These are phyloP conservation scores for Cyclopterus lumpus DNA, from an alignment of 2,797 vertebrate species.

Conservation along the genomic window DNA sequence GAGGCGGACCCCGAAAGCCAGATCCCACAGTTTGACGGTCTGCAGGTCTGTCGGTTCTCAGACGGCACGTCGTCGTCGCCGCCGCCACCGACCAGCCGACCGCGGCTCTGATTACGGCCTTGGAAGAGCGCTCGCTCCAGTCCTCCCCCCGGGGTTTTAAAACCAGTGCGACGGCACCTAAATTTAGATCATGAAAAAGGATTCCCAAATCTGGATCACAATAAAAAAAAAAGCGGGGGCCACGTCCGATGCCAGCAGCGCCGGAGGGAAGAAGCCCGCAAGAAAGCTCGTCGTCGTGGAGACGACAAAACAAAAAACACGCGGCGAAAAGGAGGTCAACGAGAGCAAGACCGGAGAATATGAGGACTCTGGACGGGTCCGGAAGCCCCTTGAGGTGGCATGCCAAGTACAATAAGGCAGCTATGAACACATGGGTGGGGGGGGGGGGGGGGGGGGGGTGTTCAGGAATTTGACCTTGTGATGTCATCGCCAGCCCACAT, in stretches of 20 bases:
- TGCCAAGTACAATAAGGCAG: conserved; percentile 65
- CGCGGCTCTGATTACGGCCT: conserved; percentile 75
- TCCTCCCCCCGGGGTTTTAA: background rate
- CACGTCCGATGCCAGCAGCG: conserved; percentile 25
- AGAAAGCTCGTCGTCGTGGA: conserved; percentile 68
- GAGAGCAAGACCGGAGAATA: conserved; percentile 45
- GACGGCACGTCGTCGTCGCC: conserved; percentile 55
- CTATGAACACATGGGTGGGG: conserved; percentile 22
- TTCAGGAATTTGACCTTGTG: conserved; percentile 57
- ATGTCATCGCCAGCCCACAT: conserved; percentile 38
- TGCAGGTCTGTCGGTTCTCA: conserved; percentile 56
- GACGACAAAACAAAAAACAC: conserved; percentile 65
- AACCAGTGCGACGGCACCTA: conserved; percentile 38
- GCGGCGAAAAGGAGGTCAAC: conserved; percentile 52
- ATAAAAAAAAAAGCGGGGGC: conserved; percentile 11
- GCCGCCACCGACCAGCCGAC: conserved; percentile 48
- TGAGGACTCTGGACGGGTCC: conserved; percentile 43
- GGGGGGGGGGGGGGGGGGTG: conserved; percentile 54
- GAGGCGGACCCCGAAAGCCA: conserved; percentile 52
- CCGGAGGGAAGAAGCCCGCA: conserved; percentile 54
- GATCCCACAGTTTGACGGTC: conserved; percentile 40
- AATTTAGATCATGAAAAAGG: conserved; percentile 47
- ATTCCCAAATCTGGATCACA: conserved; percentile 54
- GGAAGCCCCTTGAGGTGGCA: conserved; percentile 43
- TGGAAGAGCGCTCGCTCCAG: conserved; percentile 2